These are phyloP conservation scores for Tetramorium parvispinum DNA, from an alignment of 1,140 invertebrate species.

Conservation along the genomic window DNA sequence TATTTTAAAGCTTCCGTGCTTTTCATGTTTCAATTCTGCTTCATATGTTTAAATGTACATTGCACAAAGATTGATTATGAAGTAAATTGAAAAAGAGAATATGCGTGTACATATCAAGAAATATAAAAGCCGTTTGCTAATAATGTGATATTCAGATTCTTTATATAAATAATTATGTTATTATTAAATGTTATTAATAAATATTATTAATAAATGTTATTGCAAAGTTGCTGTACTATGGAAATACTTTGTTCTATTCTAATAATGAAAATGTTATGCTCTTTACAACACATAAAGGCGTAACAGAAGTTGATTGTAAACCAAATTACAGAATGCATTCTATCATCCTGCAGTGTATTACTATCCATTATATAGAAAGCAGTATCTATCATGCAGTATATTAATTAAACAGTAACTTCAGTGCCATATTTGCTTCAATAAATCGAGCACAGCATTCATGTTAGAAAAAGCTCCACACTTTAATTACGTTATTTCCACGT, in stretches of 20 bases:
- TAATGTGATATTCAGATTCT: background rate
- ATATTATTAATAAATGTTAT: background rate
- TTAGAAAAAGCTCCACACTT: background rate
- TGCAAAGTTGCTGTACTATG: background rate
- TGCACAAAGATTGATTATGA: background rate
- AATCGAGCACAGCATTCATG: background rate
- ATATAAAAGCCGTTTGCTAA: background rate
- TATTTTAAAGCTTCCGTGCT: background rate
- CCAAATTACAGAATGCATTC: background rate
- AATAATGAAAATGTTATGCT: slow-evolving; percentile 9
- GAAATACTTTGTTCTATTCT: background rate
- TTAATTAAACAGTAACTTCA: slow-evolving; percentile 26
- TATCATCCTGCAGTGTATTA: background rate
- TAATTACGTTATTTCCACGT: background rate
- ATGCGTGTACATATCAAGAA: background rate
- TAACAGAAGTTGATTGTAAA: slow-evolving; percentile 8
- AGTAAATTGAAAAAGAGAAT: background rate
- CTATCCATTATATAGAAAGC: background rate
- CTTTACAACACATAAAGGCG: background rate
- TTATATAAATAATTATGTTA: background rate
- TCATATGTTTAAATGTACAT: background rate
- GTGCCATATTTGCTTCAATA: background rate
- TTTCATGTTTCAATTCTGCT: background rate
- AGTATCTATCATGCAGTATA: slow-evolving; percentile 19
- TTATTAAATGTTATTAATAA: background rate